Base-by-base conservation (phyloP, 2,797 vertebrate species). In the Anabas testudineus region DNA sequence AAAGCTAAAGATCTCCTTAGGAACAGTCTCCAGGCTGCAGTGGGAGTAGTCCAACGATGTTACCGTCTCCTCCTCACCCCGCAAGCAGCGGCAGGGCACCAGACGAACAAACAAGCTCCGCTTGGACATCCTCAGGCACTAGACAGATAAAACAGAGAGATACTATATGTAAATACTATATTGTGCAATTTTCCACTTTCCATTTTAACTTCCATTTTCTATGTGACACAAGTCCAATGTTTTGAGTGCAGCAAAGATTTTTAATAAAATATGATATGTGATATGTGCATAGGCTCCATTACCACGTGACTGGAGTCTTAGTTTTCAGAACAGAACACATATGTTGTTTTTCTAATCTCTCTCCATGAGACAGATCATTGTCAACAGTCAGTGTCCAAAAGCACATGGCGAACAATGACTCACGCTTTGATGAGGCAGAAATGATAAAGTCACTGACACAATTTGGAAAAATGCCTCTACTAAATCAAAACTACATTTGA, bases 81-180 rank as follows among this genome's bases (percentile, higher is more conserved):
- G 95, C 67, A 99, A 94, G 88, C 98, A 99, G 91, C 97, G 97
- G 94, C 98, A 99, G 37, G 97, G 96, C 91, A 99, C 97, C 92
- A 99, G 95, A 76, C 97, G 97, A 94, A 98, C 96, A 89, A 99
- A 96, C 87, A 99, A 90, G 88, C 96, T 99, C 86, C 97, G 94
- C 91, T 99, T 99, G 90, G 97, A 97, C 97, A 99, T 99, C 92
- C 96, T 99, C 94, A 97, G 94, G 95, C 94, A 95, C 98, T 98
- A 60, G 21, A 65, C 61, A 37, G 55, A 53, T 28, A 57, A 43
- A 56, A 53, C 12, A 67, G 26, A 71, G 3, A 64, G 21, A 71
- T 18, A 46, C 56, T 42, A 72, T 10, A 48, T 34, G 24, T 93
- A 82, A 93, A 83, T 21, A 15, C 4, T 5, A 24, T 18, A 21